Base-by-base conservation (phyloP, 2,113 vertebrate species). In the Colinus virginianus region DNA sequence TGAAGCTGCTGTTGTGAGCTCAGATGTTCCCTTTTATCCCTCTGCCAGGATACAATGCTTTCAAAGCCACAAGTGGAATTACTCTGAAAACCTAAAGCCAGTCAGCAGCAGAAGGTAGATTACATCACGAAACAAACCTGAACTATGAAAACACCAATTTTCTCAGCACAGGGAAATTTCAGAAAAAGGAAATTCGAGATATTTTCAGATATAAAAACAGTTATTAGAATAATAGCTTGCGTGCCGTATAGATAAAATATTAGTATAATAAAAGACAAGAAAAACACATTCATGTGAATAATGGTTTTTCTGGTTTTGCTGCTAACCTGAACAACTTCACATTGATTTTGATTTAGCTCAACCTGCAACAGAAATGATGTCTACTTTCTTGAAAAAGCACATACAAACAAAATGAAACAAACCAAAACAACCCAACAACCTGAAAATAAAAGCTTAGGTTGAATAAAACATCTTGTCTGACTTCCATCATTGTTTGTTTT, bases 321-420 rank as follows among this genome's bases (percentile, higher is more conserved):
- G 48, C n/a, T 92, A 92, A 88, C 74, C 81, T 82, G 78, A 87
- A 89, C 78, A 84, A 84, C 77, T 45, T 84, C 43, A 53, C 70
- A 90, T 78, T 89, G 71, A 56, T 78, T 89, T 93, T 93, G 86
- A 84, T 93, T 81, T 89, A 45, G 40, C 30, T 69, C 90, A 70
- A 76, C 67, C 62, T 72, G 89, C 90, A 89, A 3, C 18, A 94
- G 75, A 90, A 95, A 82, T 61, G 66, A 89, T 66, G 51, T 68
- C 58, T 81, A 17, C 48, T 93, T 89, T 82, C 55, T 72, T 49
- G 45, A 79, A 53, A 28, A 83, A 11, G 22, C 42, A 20, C 30
- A 66, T n/a, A 6, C 15, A n/a, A 67, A 45, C 36, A 43, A 66
- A 30, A 66, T 12, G 23, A 56, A 62, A 26, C 34, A 56, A 32